Evolutionary conservation across 37 sponge, comb jelly and placozoan genomes (phyloP).

Genomic region (Geodia barretti): DNA sequence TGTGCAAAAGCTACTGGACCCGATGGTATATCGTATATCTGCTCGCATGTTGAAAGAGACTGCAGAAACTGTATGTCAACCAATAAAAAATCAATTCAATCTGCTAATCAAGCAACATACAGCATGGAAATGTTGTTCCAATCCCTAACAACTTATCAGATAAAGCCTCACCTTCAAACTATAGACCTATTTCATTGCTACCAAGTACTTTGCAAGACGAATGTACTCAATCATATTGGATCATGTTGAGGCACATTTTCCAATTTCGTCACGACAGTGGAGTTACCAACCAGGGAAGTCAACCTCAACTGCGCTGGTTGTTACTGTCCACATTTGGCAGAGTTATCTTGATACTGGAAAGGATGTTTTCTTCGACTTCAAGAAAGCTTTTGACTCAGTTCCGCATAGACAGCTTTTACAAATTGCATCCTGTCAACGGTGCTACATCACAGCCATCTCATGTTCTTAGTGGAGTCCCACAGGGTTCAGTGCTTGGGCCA

Average conservation of each 20-base stretch:
- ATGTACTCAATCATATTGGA: background rate
- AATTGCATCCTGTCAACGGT: background rate
- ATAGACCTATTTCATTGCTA: constrained; percentile 7
- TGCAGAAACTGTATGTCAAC: background rate
- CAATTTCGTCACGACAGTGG: background rate
- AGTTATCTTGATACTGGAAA: too few species aligned
- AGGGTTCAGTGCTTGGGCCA: background rate
- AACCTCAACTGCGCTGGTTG: background rate
- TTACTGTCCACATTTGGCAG: background rate
- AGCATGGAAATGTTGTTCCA: background rate
- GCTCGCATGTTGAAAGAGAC: constrained; percentile 3
- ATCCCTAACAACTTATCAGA: background rate
- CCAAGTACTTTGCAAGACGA: background rate
- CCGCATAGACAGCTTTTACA: too few species aligned
- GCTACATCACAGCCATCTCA: background rate
- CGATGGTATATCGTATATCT: background rate
- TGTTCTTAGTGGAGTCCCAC: background rate
- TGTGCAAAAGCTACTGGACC: background rate
- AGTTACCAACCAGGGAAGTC: background rate
- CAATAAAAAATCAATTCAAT: background rate
- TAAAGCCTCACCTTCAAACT: background rate
- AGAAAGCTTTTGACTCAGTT: too few species aligned
- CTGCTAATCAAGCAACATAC: background rate
- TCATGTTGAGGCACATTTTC: background rate
- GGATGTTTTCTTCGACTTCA: too few species aligned